Evolutionary conservation across 2,888 invertebrate species (phyloP).

Genomic region (Lacanobia oleracea): DNA sequence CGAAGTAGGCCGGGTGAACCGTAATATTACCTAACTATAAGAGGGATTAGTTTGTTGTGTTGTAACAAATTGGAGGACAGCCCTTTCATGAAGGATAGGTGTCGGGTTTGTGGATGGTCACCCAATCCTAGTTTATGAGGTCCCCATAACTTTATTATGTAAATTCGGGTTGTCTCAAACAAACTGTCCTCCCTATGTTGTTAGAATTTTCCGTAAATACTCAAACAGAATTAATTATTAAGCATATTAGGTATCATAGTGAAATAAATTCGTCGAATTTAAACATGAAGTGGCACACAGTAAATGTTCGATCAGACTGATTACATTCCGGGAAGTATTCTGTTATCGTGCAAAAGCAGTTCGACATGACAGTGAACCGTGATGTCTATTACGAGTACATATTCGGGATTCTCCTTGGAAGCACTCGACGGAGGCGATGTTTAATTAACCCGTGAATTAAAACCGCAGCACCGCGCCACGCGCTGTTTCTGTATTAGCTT

Average conservation of each 20-base stretch:
- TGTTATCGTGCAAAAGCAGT: slow-evolving; percentile 1
- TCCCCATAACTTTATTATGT: slow-evolving; percentile 42
- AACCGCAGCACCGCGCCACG: slow-evolving; percentile 58
- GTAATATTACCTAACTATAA: slow-evolving; percentile 46
- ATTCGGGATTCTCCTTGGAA: slow-evolving; percentile 26
- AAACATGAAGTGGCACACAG: not conserved
- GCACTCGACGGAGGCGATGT: slow-evolving; percentile 36
- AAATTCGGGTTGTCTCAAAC: slow-evolving; percentile 28
- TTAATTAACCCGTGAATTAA: slow-evolving; percentile 66
- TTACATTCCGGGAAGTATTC: slow-evolving; percentile 10
- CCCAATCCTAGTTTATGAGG: slow-evolving; percentile 45
- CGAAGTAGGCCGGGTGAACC: slow-evolving; percentile 36
- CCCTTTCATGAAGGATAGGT: slow-evolving; percentile 58
- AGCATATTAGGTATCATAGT: not conserved
- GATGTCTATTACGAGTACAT: slow-evolving; percentile 33
- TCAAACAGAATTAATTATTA: slow-evolving; percentile 1
- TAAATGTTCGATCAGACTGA: slow-evolving; percentile 11
- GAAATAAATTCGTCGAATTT: slow-evolving; percentile 2
- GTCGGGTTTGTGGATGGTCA: slow-evolving; percentile 53
- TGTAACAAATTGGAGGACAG: slow-evolving; percentile 52
- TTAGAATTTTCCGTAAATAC: slow-evolving; percentile 17
- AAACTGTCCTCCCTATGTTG: not conserved
- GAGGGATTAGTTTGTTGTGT: slow-evolving; percentile 49
- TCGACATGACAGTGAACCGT: slow-evolving; percentile 22
- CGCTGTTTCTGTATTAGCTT: slow-evolving; percentile 54